These are phyloP conservation scores for Macrophya annulata DNA, from an alignment of 2,888 invertebrate species.

Conservation along the genomic window DNA sequence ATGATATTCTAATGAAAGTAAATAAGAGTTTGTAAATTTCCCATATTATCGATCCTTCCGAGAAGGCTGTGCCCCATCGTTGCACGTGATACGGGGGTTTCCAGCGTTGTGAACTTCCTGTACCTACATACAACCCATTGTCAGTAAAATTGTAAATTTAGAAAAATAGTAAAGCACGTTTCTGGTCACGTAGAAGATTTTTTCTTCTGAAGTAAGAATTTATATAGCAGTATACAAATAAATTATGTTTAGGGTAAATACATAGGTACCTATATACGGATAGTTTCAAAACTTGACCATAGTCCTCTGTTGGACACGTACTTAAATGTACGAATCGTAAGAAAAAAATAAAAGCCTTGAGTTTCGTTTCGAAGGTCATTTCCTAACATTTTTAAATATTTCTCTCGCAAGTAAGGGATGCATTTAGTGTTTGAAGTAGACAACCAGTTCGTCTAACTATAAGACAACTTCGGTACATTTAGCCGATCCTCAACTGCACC, in stretches of 20 bases:
- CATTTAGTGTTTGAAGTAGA: slow-evolving; percentile 21
- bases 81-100: not conserved
- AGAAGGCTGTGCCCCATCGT: slow-evolving; percentile 19
- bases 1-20: not conserved
- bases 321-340: not conserved
- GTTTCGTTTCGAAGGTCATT: not conserved
- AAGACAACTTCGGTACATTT: not conserved
- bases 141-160: not conserved
- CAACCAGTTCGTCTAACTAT: slow-evolving; percentile 27
- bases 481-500: slow-evolving; percentile 26
- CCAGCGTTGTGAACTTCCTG: not conserved
- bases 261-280: not conserved
- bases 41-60: slow-evolving; percentile 44
- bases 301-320: slow-evolving; percentile 29
- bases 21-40: slow-evolving; percentile 26
- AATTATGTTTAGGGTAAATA: not conserved
- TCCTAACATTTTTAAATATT: not conserved
- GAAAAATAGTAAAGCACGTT: not conserved
- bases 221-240: not conserved
- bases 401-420: slow-evolving; percentile 4
- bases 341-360: not conserved
- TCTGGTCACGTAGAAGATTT: not conserved
- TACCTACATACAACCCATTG: not conserved
- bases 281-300: not conserved
- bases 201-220: not conserved